Percentiles rank a stretch among this genome's conserved stretches.
Evolutionary conservation across 2,888 invertebrate species (phyloP).

Genomic region (Heliconius sara): DNA sequence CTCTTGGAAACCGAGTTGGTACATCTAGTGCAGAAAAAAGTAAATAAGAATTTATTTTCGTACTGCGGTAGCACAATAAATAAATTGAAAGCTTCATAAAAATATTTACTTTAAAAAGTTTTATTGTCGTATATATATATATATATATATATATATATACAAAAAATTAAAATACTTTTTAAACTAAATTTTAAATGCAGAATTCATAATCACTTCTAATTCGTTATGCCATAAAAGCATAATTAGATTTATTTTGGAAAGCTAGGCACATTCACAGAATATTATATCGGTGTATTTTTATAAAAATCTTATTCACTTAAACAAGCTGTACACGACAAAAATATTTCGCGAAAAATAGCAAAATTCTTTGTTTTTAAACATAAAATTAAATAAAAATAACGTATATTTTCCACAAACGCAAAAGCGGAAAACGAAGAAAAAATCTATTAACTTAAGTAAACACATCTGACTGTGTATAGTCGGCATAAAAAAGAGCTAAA

Average conservation of each 20-base stretch:
- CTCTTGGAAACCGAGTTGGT: not conserved
- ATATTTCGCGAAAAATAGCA: too few species aligned
- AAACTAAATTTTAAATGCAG: too few species aligned
- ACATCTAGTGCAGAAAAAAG: constrained; percentile 7
- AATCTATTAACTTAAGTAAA: constrained; percentile 3
- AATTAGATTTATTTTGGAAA: too few species aligned
- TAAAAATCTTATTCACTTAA: too few species aligned
- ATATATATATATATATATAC: too few species aligned
- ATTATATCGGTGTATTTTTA: too few species aligned
- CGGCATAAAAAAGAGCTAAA: constrained; percentile 9
- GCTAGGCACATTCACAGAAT: too few species aligned
- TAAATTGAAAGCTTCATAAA: not conserved
- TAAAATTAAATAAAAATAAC: not conserved
- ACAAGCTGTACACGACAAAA: too few species aligned
- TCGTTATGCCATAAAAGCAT: too few species aligned
- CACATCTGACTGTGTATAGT: constrained; percentile 9
- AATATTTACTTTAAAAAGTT: not conserved
- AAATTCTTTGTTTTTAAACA: not conserved
- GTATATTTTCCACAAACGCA: not conserved
- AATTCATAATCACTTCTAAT: too few species aligned
- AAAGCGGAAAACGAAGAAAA: not conserved
- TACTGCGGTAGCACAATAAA: not conserved
- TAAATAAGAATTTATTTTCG: constrained; percentile 6
- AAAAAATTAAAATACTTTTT: too few species aligned
- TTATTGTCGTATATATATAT: not conserved